These are phyloP conservation scores for Urocynchramus pylzowi DNA, from an alignment of 2,113 vertebrate genomes.

Conservation along the genomic window DNA sequence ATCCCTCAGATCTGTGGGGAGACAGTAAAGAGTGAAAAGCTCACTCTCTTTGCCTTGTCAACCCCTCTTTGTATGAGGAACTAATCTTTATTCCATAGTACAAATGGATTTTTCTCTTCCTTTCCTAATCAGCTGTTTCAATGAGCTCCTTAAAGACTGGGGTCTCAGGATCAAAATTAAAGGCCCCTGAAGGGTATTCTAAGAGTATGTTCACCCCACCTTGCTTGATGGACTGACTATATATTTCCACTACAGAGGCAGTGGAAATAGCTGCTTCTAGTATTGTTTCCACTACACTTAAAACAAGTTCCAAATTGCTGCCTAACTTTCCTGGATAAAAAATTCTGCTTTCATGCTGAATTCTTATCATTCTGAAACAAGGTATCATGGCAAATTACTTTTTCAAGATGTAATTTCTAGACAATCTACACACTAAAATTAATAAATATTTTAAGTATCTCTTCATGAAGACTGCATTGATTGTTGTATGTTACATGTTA, in stretches of 20 bases:
- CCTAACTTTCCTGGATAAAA: neutral
- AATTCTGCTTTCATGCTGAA: neutral
- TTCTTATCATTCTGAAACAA: neutral
- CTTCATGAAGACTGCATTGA: neutral
- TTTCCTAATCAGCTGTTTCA: neutral
- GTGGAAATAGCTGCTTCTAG: neutral
- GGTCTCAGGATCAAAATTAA: neutral
- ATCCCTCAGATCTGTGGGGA: neutral
- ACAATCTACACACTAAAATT: neutral
- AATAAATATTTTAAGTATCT: neutral
- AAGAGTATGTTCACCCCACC: neutral
- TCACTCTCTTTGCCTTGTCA: neutral
- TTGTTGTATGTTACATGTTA: neutral
- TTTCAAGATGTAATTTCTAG: neutral
- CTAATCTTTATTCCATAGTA: neutral
- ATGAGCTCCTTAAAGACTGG: neutral
- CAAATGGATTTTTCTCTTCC: neutral
- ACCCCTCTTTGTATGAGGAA: neutral
- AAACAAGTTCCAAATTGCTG: neutral
- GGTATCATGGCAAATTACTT: neutral
- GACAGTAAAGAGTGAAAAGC: neutral
- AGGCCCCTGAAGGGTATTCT: neutral
- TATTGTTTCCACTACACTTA: neutral
- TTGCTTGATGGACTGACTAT: neutral
- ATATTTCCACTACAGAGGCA: neutral